These are phyloP conservation scores for Myrmecobius fasciatus DNA, from an alignment of 2,113 vertebrate species.

Conservation along the genomic window DNA sequence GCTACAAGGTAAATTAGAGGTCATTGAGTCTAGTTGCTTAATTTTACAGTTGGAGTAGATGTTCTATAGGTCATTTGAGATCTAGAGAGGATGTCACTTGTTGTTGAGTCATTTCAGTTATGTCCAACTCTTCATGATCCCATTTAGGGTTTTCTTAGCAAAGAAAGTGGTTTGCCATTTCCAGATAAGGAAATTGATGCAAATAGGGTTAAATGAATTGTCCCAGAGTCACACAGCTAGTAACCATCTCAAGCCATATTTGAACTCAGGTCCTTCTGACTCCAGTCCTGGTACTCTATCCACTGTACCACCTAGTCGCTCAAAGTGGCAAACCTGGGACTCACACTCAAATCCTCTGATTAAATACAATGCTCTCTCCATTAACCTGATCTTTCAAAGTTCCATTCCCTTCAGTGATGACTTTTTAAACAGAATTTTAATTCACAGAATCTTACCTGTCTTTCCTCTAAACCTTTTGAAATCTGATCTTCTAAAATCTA, in stretches of 20 bases:
- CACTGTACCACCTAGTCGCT: background rate
- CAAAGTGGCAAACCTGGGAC: background rate
- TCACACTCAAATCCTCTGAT: background rate
- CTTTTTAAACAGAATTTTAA: background rate
- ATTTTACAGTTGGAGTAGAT: background rate
- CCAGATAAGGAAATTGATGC: background rate
- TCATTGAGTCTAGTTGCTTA: background rate
- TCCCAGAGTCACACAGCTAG: background rate
- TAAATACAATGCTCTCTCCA: background rate
- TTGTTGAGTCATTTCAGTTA: background rate
- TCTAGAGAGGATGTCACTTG: background rate
- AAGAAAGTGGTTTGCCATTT: background rate
- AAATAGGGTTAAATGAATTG: too few species aligned
- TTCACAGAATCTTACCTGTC: background rate
- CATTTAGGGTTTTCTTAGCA: background rate
- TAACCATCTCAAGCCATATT: background rate
- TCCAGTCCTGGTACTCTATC: background rate
- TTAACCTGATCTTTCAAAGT: background rate
- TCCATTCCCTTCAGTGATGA: background rate
- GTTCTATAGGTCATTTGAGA: background rate
- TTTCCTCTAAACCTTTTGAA: background rate
- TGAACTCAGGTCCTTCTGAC: background rate
- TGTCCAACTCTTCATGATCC: background rate
- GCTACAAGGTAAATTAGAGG: background rate
- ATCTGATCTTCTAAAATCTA: background rate